Conservation (phyloP, 2,797 vertebrate species). For the Ficedula albicollis region DNA sequence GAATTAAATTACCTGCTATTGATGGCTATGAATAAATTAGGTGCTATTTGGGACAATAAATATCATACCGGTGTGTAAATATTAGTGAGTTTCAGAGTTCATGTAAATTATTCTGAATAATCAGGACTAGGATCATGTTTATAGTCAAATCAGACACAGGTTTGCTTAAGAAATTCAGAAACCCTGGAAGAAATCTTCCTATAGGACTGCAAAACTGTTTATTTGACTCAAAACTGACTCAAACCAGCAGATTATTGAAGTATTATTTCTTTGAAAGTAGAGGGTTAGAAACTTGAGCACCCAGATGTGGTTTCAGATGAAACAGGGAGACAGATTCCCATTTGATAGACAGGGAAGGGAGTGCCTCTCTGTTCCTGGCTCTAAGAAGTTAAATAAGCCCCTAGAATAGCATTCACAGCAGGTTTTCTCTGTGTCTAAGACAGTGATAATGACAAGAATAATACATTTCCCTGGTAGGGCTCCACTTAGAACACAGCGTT, state of each 20-base stretch:
- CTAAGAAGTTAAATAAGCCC: constrained; percentile 30
- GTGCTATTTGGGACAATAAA: not conserved
- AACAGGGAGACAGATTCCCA: not conserved
- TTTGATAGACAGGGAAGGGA: constrained; percentile 23
- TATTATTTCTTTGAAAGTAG: constrained; percentile 16
- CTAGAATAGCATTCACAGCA: not conserved
- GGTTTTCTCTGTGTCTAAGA: constrained; percentile 26
- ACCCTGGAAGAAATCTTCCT: not conserved
- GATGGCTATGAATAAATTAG: not conserved
- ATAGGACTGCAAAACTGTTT: not conserved
- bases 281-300: not conserved
- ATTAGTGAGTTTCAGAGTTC: not conserved
- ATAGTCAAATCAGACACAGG: not conserved
- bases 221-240: not conserved
- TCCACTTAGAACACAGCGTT: constrained; percentile 62
- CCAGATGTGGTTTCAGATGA: not conserved
- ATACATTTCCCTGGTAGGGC: constrained; percentile 49
- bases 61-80: not conserved
- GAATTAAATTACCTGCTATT: not conserved
- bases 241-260: not conserved
- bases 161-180: not conserved
- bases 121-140: not conserved
- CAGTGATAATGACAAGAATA: constrained; percentile 54
- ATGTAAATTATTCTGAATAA: not conserved
- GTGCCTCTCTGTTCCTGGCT: not conserved